Conservation (phyloP, 2,797 vertebrate genomes). For the Hirundo rustica region DNA sequence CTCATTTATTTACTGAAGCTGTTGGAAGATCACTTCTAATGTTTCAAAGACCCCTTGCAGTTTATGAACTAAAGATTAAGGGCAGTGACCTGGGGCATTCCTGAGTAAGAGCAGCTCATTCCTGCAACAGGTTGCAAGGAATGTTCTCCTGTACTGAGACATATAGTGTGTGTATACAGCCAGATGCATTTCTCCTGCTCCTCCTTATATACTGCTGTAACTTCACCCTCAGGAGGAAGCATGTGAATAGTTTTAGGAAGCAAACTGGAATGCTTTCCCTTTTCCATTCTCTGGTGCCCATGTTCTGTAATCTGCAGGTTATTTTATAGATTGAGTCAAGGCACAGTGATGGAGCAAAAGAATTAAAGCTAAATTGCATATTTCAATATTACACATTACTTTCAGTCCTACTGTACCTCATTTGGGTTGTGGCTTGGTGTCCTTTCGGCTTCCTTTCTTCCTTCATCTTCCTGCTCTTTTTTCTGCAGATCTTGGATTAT, state of each 20-base stretch:
- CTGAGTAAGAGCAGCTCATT: background rate
- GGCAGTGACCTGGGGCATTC: background rate
- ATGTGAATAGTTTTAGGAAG: background rate
- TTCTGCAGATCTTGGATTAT: conserved; percentile 76
- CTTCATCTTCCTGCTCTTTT: conserved; percentile 56
- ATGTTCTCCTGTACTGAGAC: background rate
- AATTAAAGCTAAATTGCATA: background rate
- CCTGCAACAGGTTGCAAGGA: background rate
- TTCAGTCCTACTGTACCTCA: conserved; percentile 58
- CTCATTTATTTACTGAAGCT: background rate
- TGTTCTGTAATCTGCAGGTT: background rate
- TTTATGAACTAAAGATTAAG: background rate
- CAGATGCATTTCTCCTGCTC: background rate
- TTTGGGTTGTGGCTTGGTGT: conserved; percentile 66
- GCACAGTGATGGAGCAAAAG: background rate
- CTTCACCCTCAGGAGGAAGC: background rate
- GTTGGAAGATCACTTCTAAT: background rate
- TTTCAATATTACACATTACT: background rate
- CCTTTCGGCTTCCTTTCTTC: conserved; percentile 34
- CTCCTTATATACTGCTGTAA: background rate
- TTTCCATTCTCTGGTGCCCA: background rate
- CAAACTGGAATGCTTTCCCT: background rate
- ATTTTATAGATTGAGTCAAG: background rate
- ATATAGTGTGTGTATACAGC: background rate
- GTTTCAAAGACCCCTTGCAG: background rate